Conservation (phyloP, 2,888 invertebrate species). For the Vanessa cardui region DNA sequence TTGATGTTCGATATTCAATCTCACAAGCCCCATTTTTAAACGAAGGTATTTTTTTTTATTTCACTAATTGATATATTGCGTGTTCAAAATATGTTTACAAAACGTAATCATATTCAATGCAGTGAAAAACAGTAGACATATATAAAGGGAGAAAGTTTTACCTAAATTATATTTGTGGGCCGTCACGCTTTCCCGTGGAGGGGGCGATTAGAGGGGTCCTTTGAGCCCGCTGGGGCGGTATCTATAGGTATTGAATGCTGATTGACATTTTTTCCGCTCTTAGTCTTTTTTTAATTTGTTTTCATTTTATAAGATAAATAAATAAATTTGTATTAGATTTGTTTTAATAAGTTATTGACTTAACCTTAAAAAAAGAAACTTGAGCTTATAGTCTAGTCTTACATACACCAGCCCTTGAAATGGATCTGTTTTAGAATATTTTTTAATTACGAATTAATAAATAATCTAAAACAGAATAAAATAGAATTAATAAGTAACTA, state of each 20-base stretch:
- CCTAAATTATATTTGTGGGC: slow-evolving; percentile 83
- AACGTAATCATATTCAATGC: slow-evolving; percentile 60
- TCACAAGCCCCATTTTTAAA: no score
- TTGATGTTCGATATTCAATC: no score
- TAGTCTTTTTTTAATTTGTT: slow-evolving; percentile 5
- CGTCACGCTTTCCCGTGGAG: slow-evolving; percentile 79
- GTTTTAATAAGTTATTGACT: no score
- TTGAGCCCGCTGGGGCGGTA: slow-evolving; percentile 60
- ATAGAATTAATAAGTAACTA: no score
- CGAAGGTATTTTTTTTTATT: background rate
- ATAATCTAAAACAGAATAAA: no score
- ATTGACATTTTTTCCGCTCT: slow-evolving; percentile 29
- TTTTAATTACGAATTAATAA: no score
- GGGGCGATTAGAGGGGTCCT: slow-evolving; percentile 78
- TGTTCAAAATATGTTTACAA: slow-evolving; percentile 36
- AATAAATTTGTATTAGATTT: background rate
- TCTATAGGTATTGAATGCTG: slow-evolving; percentile 54
- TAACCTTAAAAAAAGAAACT: no score
- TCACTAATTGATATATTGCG: slow-evolving; percentile 32
- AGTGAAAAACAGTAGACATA: slow-evolving; percentile 67
- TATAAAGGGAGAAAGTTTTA: slow-evolving; percentile 77
- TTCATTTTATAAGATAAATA: background rate
- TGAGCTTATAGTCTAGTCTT: no score
- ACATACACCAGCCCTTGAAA: no score
- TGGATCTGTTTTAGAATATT: no score